Conservation (phyloP, 2,888 invertebrate genomes). For the Torymus texanus region DNA sequence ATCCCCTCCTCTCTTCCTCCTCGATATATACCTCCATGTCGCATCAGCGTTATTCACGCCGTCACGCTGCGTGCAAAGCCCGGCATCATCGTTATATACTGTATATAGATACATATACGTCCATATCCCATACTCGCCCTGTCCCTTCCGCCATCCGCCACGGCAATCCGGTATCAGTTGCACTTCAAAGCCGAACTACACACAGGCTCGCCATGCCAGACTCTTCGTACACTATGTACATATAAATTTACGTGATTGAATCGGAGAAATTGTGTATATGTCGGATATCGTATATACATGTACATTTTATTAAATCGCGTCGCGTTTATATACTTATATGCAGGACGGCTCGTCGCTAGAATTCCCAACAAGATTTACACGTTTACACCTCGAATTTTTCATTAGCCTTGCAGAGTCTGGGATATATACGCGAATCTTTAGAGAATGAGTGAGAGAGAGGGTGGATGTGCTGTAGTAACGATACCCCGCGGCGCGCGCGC, state of each 20-base stretch:
- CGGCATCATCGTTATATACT: too few relatives aligned
- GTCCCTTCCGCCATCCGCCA: neutral
- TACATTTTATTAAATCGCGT: constrained; percentile 40
- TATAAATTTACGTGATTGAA: too few relatives aligned
- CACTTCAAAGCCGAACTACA: constrained; percentile 39
- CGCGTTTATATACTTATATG: constrained; percentile 31
- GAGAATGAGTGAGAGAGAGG: neutral
- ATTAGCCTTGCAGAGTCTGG: constrained; percentile 25
- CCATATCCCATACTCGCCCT: neutral
- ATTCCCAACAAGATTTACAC: constrained; percentile 48
- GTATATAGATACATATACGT: neutral
- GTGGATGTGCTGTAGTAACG: constrained; percentile 28
- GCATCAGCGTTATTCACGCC: too few relatives aligned
- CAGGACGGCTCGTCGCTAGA: constrained; percentile 28
- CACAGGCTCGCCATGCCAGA: too few relatives aligned
- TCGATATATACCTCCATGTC: too few relatives aligned
- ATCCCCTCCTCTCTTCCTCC: too few relatives aligned
- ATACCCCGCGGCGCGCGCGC: constrained; percentile 46
- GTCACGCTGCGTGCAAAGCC: too few relatives aligned
- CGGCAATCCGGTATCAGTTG: constrained; percentile 43
- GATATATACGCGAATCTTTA: too few relatives aligned
- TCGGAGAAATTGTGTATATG: too few relatives aligned
- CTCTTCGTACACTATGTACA: too few relatives aligned
- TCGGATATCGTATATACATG: too few relatives aligned
- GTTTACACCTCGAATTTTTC: constrained; percentile 53